phyloP scores from a whole-genome alignment of 1,140 invertebrate species.

The Lysiphlebus fabarum region DNA sequence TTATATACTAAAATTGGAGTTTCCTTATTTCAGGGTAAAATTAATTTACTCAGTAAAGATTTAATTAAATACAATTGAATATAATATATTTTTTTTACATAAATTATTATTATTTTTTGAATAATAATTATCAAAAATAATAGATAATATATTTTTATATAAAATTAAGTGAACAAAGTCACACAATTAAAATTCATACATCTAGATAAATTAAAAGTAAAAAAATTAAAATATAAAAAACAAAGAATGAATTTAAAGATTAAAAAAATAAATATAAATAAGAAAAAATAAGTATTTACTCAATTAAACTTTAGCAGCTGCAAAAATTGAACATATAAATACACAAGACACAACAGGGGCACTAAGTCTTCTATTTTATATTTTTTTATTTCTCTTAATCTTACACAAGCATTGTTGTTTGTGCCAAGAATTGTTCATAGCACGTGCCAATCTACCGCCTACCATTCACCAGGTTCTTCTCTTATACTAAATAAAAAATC shows the following conservation, averaged over 20 bases:
- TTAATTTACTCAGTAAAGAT: no score
- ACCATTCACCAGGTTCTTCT: background rate
- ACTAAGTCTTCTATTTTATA: constrained; percentile 9
- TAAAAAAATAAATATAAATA: background rate
- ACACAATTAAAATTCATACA: background rate
- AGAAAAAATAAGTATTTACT: constrained; percentile 7
- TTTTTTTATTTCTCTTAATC: constrained; percentile 5
- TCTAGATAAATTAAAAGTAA: background rate
- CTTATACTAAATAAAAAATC: no score
- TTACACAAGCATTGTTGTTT: no score
- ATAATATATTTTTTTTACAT: background rate
- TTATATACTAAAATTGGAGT: no score
- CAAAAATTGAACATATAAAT: no score
- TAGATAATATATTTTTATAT: constrained; percentile 1
- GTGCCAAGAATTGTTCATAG: no score
- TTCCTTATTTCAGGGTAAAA: no score
- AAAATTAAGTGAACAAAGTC: background rate
- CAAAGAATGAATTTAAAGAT: background rate
- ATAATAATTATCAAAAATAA: no score
- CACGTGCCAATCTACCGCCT: background rate
- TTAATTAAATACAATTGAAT: no score
- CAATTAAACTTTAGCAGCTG: constrained; percentile 22
- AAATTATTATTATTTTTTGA: background rate
- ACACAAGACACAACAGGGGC: background rate
- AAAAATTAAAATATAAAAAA: constrained; percentile 1